Conservation (phyloP, 2,888 invertebrate genomes). For the Nomada ferruginata region DNA sequence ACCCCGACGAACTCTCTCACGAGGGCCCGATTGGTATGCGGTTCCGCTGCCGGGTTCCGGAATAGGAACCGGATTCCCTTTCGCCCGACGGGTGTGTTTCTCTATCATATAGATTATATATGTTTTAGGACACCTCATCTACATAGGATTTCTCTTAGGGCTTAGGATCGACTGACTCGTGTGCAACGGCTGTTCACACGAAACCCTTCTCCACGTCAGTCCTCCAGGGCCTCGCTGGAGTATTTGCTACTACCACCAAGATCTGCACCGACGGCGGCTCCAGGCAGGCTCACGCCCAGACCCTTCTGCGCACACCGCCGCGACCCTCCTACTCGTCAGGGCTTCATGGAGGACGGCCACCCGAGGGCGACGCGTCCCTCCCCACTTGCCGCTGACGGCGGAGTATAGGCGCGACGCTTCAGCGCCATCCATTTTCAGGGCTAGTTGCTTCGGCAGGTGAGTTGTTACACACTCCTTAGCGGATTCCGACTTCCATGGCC, state of each 20-base stretch:
- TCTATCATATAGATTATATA: slow-evolving; percentile 12
- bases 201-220: slow-evolving; percentile 88
- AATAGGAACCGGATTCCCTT: slow-evolving; percentile 76
- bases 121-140: slow-evolving; percentile 80
- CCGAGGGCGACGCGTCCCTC: slow-evolving; percentile 39
- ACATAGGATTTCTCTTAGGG: slow-evolving; percentile 76
- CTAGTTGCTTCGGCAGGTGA: slow-evolving; percentile 87
- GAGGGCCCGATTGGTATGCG: too few species aligned
- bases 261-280: slow-evolving; percentile 77
- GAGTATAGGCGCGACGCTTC: slow-evolving; percentile 86
- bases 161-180: slow-evolving; percentile 87
- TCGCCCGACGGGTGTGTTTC: slow-evolving; percentile 84
- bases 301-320: slow-evolving; percentile 71
- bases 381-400: slow-evolving; percentile 85
- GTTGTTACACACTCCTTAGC: slow-evolving; percentile 21
- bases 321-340: slow-evolving; percentile 87
- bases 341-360: slow-evolving; percentile 81
- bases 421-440: slow-evolving; percentile 89
- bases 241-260: slow-evolving; percentile 87
- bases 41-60: too few species aligned
- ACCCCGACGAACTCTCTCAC: too few species aligned
- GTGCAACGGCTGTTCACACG: slow-evolving; percentile 87
- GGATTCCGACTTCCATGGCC: slow-evolving; percentile 90
- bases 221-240: slow-evolving; percentile 87
- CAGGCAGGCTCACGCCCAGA: slow-evolving; percentile 83